A percentile compares a stretch with the other conserved stretches of the same genome.
These are phyloP conservation scores for Camponotus pennsylvanicus DNA, from an alignment of 1,140 invertebrate genomes.

Conservation along the genomic window DNA sequence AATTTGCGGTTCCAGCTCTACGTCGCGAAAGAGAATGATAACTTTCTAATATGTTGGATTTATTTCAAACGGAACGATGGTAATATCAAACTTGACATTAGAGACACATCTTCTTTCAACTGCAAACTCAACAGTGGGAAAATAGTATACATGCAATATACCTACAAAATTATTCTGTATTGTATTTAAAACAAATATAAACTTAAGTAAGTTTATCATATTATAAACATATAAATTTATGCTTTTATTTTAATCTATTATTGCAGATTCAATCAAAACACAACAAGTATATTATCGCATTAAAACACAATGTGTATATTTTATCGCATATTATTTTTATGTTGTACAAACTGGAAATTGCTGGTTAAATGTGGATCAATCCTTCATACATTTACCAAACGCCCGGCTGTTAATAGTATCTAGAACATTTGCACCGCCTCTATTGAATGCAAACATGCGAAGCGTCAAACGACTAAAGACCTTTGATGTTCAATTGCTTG, in stretches of 20 bases:
- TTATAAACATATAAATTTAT: no score
- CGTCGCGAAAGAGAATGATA: conserved; percentile 69
- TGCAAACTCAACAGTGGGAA: not conserved
- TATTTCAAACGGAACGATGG: conserved; percentile 23
- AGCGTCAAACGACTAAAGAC: conserved; percentile 79
- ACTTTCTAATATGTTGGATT: conserved; percentile 47
- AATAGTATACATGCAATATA: not conserved
- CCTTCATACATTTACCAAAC: conserved; percentile 57
- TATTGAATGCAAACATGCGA: conserved; percentile 70
- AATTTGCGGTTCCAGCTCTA: conserved; percentile 71
- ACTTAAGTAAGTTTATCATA: not conserved
- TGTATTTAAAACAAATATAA: not conserved
- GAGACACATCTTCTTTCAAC: not conserved
- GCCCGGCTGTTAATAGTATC: conserved; percentile 72
- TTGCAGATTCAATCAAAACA: not conserved
- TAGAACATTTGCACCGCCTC: conserved; percentile 57
- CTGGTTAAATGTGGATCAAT: conserved; percentile 34
- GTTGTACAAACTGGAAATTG: conserved; percentile 8
- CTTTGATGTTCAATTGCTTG: conserved; percentile 79
- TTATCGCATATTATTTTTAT: not conserved
- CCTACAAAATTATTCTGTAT: not conserved
- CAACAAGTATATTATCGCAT: not conserved
- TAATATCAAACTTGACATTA: not conserved
- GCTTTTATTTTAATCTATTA: no score
- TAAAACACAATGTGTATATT: not conserved